phyloP scores from a whole-genome alignment of 2,888 invertebrate genomes.

The Petrolisthes manimaculis region DNA sequence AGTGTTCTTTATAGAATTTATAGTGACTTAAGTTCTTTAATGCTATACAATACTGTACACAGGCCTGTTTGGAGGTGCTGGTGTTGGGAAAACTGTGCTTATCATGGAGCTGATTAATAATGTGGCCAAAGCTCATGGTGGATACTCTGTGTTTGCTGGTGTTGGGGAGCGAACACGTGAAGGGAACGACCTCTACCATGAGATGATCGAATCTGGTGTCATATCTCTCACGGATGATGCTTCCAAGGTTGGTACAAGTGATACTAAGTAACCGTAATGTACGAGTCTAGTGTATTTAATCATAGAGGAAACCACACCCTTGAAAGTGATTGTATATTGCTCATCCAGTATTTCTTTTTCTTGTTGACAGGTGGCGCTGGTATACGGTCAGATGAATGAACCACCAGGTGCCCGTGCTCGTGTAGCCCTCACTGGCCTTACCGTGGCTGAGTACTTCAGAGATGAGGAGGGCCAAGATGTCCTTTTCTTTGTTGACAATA shows the following conservation, averaged over 20 bases:
- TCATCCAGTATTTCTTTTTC: no score
- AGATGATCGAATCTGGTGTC: slow-evolving; percentile 68
- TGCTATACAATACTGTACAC: not conserved
- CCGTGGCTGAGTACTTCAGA: slow-evolving; percentile 68
- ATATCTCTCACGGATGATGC: slow-evolving; percentile 67
- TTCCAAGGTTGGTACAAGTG: slow-evolving; percentile 64
- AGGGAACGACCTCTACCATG: slow-evolving; percentile 69
- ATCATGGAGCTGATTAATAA: slow-evolving; percentile 69
- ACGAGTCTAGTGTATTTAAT: no score
- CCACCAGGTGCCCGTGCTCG: slow-evolving; percentile 68
- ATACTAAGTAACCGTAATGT: no score
- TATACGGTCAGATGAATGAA: slow-evolving; percentile 69
- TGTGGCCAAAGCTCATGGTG: slow-evolving; percentile 68
- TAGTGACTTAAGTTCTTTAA: not conserved
- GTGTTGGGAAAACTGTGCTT: slow-evolving; percentile 69
- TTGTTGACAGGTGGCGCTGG: slow-evolving; percentile 66
- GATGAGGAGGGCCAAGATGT: slow-evolving; percentile 68
- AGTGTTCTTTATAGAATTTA: no score
- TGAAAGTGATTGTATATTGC: no score
- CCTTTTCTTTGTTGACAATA: slow-evolving; percentile 68
- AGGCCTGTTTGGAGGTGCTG: slow-evolving; percentile 69
- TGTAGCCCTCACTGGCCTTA: slow-evolving; percentile 68
- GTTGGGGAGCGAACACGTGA: slow-evolving; percentile 69
- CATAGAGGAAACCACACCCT: no score
- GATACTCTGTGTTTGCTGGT: slow-evolving; percentile 69